Evolutionary conservation across 2,113 vertebrate species (phyloP).

Genomic region (Malurus elegans): DNA sequence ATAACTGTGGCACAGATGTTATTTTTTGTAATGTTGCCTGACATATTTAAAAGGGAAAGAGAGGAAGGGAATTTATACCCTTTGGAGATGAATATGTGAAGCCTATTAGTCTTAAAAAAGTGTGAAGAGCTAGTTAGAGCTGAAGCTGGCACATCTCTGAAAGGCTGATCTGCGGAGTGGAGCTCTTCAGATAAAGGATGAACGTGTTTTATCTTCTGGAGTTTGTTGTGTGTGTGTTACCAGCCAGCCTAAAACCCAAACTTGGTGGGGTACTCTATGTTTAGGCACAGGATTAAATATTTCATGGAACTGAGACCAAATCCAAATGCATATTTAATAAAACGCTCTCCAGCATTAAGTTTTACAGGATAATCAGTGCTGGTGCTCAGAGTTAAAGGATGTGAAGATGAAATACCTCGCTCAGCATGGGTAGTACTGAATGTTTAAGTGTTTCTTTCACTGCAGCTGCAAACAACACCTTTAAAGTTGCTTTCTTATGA

Average conservation of each 20-base stretch:
- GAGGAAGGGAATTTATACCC: conserved; percentile 33
- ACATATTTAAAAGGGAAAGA: conserved; percentile 18
- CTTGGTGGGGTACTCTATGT: not conserved
- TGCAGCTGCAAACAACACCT: not conserved
- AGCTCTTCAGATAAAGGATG: not conserved
- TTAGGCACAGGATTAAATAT: not conserved
- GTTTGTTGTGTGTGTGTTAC: not conserved
- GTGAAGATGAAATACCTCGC: not conserved
- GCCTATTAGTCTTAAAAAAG: conserved; percentile 55
- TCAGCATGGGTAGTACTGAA: not conserved
- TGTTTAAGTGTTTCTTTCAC: not conserved
- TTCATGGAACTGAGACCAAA: not conserved
- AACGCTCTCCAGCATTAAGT: not conserved
- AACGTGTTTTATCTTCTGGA: not conserved
- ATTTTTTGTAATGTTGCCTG: conserved; percentile 38
- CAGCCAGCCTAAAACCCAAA: not conserved
- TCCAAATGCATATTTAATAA: not conserved
- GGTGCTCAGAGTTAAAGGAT: not conserved
- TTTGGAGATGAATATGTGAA: conserved; percentile 43
- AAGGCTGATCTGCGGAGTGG: not conserved
- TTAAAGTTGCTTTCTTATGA: not conserved
- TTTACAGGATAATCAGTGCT: not conserved
- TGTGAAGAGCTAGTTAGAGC: conserved; percentile 56
- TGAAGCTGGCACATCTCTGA: conserved; percentile 2
- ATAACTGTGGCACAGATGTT: conserved; percentile 45